Evolutionary conservation across 2,888 invertebrate genomes (phyloP).

Genomic region (Fabriciana adippe): DNA sequence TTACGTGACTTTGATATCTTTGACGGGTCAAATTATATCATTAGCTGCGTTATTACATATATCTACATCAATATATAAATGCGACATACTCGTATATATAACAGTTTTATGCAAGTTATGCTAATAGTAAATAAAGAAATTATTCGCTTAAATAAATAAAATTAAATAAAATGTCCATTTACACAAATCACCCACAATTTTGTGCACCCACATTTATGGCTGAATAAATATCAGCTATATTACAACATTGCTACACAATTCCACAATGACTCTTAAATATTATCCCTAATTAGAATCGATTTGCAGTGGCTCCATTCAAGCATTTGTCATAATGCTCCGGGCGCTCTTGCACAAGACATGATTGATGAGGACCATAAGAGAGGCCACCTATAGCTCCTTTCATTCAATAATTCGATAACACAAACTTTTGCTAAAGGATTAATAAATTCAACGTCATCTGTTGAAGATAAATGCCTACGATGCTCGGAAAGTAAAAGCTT

Average conservation of each 20-base stretch:
- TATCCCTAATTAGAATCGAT: conserved; percentile 77
- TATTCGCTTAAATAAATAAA: neutral
- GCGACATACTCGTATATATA: neutral
- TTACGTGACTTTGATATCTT: conserved; percentile 28
- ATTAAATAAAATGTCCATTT: conserved; percentile 9
- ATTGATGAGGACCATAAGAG: conserved; percentile 60
- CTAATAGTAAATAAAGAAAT: too few relatives aligned
- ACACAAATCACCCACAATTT: conserved; percentile 36
- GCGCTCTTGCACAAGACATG: conserved; percentile 67
- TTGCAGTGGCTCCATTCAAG: conserved; percentile 61
- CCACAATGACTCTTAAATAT: conserved; percentile 77
- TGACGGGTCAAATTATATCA: conserved; percentile 1
- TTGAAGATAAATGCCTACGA: conserved; percentile 48
- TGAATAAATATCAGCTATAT: conserved; percentile 53
- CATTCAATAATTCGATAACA: conserved; percentile 60
- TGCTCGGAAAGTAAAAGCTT: conserved; percentile 43
- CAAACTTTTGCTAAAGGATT: conserved; percentile 66
- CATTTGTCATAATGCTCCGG: conserved; percentile 65
- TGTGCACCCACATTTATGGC: conserved; percentile 51
- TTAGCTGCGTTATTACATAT: neutral
- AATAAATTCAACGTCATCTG: conserved; percentile 57
- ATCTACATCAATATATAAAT: neutral
- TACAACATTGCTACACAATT: conserved; percentile 53
- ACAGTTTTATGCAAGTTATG: neutral
- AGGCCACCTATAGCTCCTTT: conserved; percentile 50